phyloP scores from a whole-genome alignment of 2,113 vertebrate species.

The Neopipo cinnamomea region DNA sequence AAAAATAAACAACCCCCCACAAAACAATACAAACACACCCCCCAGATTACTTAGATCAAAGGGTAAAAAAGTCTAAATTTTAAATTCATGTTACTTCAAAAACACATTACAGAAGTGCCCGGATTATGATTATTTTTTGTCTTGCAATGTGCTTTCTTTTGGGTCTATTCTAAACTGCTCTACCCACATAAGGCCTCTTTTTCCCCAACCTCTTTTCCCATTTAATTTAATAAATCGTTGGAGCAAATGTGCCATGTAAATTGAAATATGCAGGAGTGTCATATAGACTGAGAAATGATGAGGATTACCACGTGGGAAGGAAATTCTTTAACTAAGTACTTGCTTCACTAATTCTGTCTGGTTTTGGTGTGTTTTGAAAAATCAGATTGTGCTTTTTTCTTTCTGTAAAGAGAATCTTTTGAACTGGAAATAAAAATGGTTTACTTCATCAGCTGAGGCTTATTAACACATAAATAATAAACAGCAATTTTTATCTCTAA shows the following conservation, averaged over 20 bases:
- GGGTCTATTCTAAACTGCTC: constrained; percentile 13
- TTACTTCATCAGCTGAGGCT: neutral
- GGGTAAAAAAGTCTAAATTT: neutral
- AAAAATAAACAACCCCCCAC: neutral
- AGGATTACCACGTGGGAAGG: constrained; percentile 15
- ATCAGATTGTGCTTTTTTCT: constrained; percentile 34
- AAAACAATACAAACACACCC: neutral
- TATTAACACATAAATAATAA: constrained; percentile 18
- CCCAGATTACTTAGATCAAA: neutral
- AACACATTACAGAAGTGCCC: neutral
- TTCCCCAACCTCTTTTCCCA: constrained; percentile 1
- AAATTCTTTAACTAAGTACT: neutral
- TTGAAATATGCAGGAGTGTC: constrained; percentile 7
- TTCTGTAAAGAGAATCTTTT: constrained; percentile 18
- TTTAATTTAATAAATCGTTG: constrained; percentile 40
- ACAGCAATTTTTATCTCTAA: constrained; percentile 13
- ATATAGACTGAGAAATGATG: neutral
- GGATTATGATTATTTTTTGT: neutral
- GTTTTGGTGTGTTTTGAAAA: constrained; percentile 40
- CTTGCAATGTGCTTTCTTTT: neutral
- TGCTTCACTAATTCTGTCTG: constrained; percentile 2
- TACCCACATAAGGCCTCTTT: neutral
- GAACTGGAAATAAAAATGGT: constrained; percentile 30
- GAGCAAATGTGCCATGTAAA: constrained; percentile 41
- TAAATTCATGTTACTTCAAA: constrained; percentile 1